Evolutionary conservation across 2,797 vertebrate genomes (phyloP).

Genomic region (Dipus sagitta): DNA sequence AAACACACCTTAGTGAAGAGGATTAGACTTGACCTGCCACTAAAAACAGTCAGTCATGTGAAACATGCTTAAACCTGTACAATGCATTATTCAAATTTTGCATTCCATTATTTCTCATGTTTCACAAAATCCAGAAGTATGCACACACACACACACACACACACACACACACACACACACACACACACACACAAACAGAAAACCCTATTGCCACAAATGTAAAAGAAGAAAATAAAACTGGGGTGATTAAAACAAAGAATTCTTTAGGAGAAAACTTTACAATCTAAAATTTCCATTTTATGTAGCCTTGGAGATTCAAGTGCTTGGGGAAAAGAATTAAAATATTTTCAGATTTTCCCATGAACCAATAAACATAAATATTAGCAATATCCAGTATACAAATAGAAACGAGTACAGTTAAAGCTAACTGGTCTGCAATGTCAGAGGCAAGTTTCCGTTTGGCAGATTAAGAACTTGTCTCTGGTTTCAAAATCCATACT

Average conservation of each 20-base stretch:
- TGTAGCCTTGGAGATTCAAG: not conserved
- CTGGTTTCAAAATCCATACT: too few species aligned
- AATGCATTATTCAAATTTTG: not conserved
- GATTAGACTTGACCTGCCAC: not conserved
- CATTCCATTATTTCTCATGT: not conserved
- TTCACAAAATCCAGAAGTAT: constrained; percentile 18
- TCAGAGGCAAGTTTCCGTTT: not conserved
- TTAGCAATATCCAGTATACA: not conserved
- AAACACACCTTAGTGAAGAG: not conserved
- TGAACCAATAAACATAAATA: not conserved
- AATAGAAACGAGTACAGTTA: not conserved
- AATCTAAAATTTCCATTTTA: not conserved
- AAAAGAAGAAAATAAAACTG: not conserved
- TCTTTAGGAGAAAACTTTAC: not conserved
- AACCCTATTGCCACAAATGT: not conserved
- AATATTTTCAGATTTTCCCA: not conserved
- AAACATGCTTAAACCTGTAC: constrained; percentile 9
- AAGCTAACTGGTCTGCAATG: not conserved
- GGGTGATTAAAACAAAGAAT: not conserved
- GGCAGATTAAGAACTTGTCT: not conserved
- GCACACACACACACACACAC: too few species aligned
- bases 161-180: too few species aligned
- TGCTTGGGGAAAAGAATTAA: not conserved
- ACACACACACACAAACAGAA: too few species aligned
- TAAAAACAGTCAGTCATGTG: not conserved